Evolutionary conservation across 2,113 vertebrate species (phyloP), one percentile per base, ranked within the genome.

Genomic region (Gadus macrocephalus): DNA sequence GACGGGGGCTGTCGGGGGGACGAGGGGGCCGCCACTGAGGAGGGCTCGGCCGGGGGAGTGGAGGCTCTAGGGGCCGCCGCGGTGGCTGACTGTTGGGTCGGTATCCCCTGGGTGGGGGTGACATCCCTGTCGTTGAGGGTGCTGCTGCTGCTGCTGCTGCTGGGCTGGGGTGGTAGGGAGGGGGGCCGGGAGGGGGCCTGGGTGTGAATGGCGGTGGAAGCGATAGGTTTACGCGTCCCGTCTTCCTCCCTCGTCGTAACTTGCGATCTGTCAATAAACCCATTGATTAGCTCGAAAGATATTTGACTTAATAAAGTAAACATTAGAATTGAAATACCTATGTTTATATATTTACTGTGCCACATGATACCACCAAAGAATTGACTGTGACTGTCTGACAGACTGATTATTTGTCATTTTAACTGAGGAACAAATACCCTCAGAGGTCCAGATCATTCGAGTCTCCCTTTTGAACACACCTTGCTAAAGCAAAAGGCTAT

Each of bases 211-310:
- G 55, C 1, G 69, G 79, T 69, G 59, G 71, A 67, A 25, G 22
- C 14, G 2, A 71, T 56, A 16, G 77, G 38, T 70, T 53, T 67
- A 7, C 61, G 53, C 4, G 82, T 81, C 31, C 83, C 55, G 2
- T 64, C 73, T 42, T 83, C 76, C 59, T 89, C 89, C 49, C 85
- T 86, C 60, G 64, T 25, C 35, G 42, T 49, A 11, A 49, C 42
- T 49, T 78, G 77, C 17, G 79, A 68, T 70, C 83, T 89, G 70
- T 68, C 6, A 49, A 49, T 14, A 49, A 49, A 49, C 9, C 31
- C 31, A 31, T 31, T 31, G 31, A 31, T 31, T 31, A 31, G 5
- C 2, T 31, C 5, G 31, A 31, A 31, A 1, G 31, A 25, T 25
- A 25, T 25, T 25, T 25, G 22, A 25, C 22, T 25, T 2, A 25